phyloP scores from a whole-genome alignment of 2,888 invertebrate genomes.

The Sphaerophoria rueppellii region DNA sequence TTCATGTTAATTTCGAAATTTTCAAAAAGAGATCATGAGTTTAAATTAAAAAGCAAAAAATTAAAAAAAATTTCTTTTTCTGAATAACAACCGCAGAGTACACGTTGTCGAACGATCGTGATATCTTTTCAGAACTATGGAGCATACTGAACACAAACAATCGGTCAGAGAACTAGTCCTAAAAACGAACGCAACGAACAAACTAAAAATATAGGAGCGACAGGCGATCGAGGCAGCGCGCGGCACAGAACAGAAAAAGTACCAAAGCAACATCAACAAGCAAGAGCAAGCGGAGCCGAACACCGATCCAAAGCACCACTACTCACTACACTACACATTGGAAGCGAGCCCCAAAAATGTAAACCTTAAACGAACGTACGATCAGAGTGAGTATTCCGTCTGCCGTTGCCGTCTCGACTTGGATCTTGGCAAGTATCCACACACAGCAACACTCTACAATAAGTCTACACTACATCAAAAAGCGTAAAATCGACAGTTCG shows the following conservation, averaged over 20 bases:
- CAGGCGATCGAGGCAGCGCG: conserved; percentile 47
- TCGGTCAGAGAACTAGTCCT: conserved; percentile 72
- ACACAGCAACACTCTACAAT: conserved; percentile 54
- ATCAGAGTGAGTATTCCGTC: conserved; percentile 40
- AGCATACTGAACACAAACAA: conserved; percentile 70
- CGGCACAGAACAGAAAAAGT: conserved; percentile 46
- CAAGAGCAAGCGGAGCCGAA: conserved; percentile 9
- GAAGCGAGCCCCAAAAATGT: conserved; percentile 63
- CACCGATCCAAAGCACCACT: conserved; percentile 42
- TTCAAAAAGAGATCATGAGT: conserved; percentile 57
- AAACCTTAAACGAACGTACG: conserved; percentile 10
- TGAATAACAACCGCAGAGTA: conserved; percentile 38
- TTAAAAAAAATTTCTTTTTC: background rate
- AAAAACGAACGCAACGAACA: conserved; percentile 65
- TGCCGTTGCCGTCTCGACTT: conserved; percentile 21
- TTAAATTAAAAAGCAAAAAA: conserved; percentile 23
- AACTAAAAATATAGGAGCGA: conserved; percentile 49
- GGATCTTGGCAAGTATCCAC: background rate
- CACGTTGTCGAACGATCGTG: conserved; percentile 61
- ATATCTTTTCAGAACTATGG: conserved; percentile 71
- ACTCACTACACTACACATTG: conserved; percentile 70
- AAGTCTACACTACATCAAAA: conserved; percentile 13
- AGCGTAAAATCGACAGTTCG: conserved; percentile 25
- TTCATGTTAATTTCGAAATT: conserved; percentile 40
- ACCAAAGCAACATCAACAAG: conserved; percentile 44